These are phyloP conservation scores for Ceratina japonica DNA, from an alignment of 1,140 invertebrate genomes.

Conservation along the genomic window DNA sequence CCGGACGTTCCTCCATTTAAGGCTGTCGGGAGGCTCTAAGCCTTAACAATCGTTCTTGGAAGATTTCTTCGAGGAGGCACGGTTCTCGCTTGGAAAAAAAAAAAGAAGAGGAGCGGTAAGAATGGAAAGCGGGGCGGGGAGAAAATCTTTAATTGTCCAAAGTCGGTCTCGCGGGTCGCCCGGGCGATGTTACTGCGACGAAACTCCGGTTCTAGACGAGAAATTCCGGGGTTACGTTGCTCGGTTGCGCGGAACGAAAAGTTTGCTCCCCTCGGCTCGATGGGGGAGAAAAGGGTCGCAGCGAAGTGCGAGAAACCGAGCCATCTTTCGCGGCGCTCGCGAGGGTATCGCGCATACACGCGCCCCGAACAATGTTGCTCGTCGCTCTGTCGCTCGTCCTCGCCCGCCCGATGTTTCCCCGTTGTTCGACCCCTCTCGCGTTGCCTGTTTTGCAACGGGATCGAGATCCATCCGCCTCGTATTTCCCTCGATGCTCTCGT, in stretches of 20 bases:
- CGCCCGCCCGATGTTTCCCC: slow-evolving; percentile 7
- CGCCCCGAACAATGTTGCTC: slow-evolving; percentile 14
- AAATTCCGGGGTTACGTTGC: neutral
- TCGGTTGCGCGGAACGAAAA: slow-evolving; percentile 16
- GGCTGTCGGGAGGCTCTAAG: neutral
- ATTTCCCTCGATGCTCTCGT: neutral
- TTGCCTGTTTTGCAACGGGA: neutral
- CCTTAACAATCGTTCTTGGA: slow-evolving; percentile 11
- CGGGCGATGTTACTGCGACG: slow-evolving; percentile 9
- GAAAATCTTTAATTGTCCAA: slow-evolving; percentile 24
- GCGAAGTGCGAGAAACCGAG: neutral
- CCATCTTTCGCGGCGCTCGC: slow-evolving; percentile 20
- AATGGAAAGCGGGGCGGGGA: neutral
- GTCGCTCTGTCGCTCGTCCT: slow-evolving; percentile 8
- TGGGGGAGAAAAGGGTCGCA: neutral
- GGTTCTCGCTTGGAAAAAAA: neutral
- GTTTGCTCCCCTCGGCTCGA: neutral
- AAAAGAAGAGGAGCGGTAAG: neutral
- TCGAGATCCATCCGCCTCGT: neutral
- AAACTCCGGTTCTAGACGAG: neutral
- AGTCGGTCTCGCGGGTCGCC: slow-evolving; percentile 10
- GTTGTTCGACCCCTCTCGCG: slow-evolving; percentile 2
- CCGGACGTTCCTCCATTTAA: slow-evolving; percentile 14
- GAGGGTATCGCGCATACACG: slow-evolving; percentile 15
- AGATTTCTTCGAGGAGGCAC: neutral